Evolutionary conservation across 2,797 vertebrate genomes (phyloP), one percentile per base, ranked within the genome.

Genomic region (Anguilla pacifica): DNA sequence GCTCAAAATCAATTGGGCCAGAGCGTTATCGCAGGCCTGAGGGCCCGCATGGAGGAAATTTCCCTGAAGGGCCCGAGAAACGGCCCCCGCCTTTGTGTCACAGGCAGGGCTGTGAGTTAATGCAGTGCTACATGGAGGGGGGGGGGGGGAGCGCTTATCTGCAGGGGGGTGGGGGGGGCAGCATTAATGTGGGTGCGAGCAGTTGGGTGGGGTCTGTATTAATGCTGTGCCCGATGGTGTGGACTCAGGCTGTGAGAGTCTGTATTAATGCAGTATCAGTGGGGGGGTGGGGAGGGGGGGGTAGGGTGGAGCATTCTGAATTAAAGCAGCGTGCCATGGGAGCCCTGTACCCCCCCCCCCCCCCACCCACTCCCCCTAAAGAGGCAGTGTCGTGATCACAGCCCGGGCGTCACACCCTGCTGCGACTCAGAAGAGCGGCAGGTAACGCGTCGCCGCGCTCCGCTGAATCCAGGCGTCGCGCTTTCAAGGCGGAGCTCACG

Each of bases 1-100:
- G 89, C 87, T 84, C 85, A 84, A 89, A 89, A 90, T 90, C 88
- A 89, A 88, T 89, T 87, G 87, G 84, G 88, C 89, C 85, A 55
- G 83, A 88, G 86, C 86, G 89, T 91, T 90, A 90, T 91, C 86
- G 88, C 85, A 79, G 83, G 85, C 84, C 81, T 82, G 72, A 86
- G 81, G 87, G 85, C 59, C 85, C 83, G 86, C 85, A 87, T 88
- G 89, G 85, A 90, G 90, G 88, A 87, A 31, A 86, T 83, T 86
- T 88, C 39, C 83, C 86, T 46, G 79, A 83, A 83, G 88, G 85
- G 35, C 74, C 86, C 57, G 79, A 79, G 72, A 79, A 91, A 46
- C 81, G 83, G 85, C 9, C 83, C 35, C 86, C 53, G n/a, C 74
- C 31, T 31, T 6, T 28, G 74, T 74, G 85, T 61, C 85, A 84